Percentiles rank a stretch among this genome's conserved stretches.
phyloP scores from a whole-genome alignment of 2,797 vertebrate genomes.

The Podarcis lilfordi region DNA sequence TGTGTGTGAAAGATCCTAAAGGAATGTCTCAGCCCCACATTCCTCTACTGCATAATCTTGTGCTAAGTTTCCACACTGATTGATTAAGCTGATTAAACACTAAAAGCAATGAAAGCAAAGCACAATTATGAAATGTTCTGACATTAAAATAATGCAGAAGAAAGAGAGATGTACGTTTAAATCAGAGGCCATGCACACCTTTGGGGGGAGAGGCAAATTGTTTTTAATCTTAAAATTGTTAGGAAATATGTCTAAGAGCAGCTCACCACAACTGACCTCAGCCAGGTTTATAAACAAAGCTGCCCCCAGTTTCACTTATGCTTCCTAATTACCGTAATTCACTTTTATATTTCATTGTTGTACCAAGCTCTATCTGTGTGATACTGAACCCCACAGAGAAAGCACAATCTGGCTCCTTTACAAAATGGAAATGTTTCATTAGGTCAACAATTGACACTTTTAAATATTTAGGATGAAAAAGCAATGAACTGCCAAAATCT shows the following conservation, averaged over 20 bases:
- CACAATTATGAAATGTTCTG: neutral
- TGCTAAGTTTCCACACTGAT: neutral
- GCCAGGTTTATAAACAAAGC: neutral
- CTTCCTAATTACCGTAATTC: neutral
- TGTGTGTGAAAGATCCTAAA: neutral
- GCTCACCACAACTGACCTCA: neutral
- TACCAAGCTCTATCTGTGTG: neutral
- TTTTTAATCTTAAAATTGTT: neutral
- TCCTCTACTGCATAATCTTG: neutral
- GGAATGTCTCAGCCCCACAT: neutral
- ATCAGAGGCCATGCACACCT: neutral
- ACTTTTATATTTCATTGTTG: neutral
- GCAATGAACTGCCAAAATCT: neutral
- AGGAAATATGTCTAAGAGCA: neutral
- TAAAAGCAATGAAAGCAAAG: neutral
- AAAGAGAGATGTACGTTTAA: neutral
- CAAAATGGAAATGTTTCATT: neutral
- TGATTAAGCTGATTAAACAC: neutral
- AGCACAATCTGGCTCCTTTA: neutral
- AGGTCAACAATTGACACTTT: neutral
- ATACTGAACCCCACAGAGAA: neutral
- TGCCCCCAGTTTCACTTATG: neutral
- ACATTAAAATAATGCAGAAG: neutral
- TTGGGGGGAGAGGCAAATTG: too few relatives aligned
- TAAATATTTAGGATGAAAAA: constrained; percentile 3